These are phyloP conservation scores for Corythaixoides concolor DNA, from an alignment of 2,113 vertebrate genomes.

Conservation along the genomic window DNA sequence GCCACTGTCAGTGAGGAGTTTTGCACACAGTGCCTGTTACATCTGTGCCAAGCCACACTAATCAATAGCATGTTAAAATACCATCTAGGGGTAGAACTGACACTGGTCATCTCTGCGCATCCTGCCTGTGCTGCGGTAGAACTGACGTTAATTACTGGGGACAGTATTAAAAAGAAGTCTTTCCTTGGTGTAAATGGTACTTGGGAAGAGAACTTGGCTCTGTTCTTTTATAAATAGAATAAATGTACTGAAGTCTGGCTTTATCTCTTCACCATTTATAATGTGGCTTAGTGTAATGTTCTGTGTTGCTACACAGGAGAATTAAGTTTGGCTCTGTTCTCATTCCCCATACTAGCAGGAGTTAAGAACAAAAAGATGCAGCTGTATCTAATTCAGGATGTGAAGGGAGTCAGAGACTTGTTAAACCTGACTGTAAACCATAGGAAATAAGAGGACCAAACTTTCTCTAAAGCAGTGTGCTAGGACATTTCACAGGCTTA, in stretches of 20 bases:
- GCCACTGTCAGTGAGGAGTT: background rate
- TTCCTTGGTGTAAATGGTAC: background rate
- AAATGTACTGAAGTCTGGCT: background rate
- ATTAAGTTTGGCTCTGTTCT: background rate
- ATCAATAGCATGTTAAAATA: background rate
- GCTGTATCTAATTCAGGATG: conserved; percentile 9
- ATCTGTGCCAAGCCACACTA: background rate
- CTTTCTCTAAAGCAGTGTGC: background rate
- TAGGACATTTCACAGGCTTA: background rate
- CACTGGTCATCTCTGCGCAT: background rate
- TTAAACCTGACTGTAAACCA: background rate
- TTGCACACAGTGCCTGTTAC: background rate
- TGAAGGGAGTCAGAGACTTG: background rate
- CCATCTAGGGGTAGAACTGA: background rate
- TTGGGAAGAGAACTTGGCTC: background rate
- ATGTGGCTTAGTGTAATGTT: background rate
- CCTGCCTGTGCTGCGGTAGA: background rate
- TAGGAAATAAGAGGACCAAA: background rate
- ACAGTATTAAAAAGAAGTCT: background rate
- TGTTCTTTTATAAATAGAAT: background rate
- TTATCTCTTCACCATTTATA: background rate
- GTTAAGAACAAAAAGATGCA: conserved; percentile 7
- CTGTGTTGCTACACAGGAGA: background rate
- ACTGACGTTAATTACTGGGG: background rate
- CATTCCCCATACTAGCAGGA: background rate